Evolutionary conservation across 2,888 invertebrate species (phyloP).

Genomic region (Elmis aenea): DNA sequence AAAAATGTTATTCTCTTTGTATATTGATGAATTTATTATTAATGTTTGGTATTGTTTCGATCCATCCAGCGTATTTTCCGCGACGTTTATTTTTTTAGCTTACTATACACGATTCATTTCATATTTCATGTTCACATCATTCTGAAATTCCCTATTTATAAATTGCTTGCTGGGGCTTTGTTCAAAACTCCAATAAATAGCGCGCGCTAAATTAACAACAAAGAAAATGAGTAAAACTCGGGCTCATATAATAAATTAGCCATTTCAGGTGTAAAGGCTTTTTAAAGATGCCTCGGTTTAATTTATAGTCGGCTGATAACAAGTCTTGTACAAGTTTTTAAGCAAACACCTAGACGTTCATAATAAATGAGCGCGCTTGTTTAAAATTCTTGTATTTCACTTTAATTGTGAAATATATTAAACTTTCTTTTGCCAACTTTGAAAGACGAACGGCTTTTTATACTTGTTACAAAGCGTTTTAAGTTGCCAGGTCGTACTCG

Average conservation of each 20-base stretch:
- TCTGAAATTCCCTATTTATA: conserved; percentile 12
- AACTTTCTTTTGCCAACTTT: too few species aligned
- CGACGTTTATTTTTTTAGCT: too few species aligned
- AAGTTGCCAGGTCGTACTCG: too few species aligned
- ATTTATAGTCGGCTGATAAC: conserved; percentile 21
- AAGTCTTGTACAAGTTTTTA: conserved; percentile 16
- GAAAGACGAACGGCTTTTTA: too few species aligned
- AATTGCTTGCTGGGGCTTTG: conserved; percentile 18
- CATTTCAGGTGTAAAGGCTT: conserved; percentile 20
- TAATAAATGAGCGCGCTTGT: conserved; percentile 19
- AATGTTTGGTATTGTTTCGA: too few species aligned
- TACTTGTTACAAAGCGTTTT: too few species aligned
- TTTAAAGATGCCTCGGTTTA: conserved; percentile 18
- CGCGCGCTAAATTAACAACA: conserved; percentile 17
- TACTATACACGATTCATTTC: too few species aligned
- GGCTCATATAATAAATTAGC: conserved; percentile 20
- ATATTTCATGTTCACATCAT: conserved; percentile 19
- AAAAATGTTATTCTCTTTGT: too few species aligned
- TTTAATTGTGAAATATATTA: conserved; percentile 15
- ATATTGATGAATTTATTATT: too few species aligned
- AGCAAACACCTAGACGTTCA: conserved; percentile 18
- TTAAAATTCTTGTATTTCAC: conserved; percentile 14
- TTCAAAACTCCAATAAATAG: conserved; percentile 17
- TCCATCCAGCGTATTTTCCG: too few species aligned
- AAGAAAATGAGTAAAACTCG: conserved; percentile 19